Base-by-base conservation (phyloP, 2,797 vertebrate genomes). In the Discoglossus pictus region DNA sequence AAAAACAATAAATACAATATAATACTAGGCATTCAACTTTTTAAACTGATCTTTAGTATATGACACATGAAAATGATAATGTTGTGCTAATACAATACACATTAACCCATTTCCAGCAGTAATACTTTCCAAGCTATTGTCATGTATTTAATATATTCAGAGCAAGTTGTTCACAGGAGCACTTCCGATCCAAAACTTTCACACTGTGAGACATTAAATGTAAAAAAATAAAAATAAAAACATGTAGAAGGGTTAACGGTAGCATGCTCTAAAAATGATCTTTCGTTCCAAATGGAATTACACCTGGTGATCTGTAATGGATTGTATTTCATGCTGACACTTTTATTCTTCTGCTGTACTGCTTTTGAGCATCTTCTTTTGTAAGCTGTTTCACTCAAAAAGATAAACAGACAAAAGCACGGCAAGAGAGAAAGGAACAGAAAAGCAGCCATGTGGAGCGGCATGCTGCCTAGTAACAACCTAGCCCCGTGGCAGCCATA, bases 241-340 rank as follows among this genome's bases (percentile, higher is more conserved):
- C 15, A 25, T 24, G 40, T 34, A 71, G 38, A 71, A 65, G 68
- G 61, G 68, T 71, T 71, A 71, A 71, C 44, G 23, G 60, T 18
- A 59, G 53, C 36, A 44, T 51, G 25, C 52, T 59, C 53, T 59
- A 71, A 71, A 70, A 71, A 65, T 59, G 44, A 71, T 71, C 68
- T 71, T 65, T 65, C 46, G 16, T 64, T 64, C 52, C 46, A 71
- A 71, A 71, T 71, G 61, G 66, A 71, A 50, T 17, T 52, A 79
- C 58, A 70, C 42, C 36, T 74, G 73, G 65, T 68, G 64, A 48
- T 76, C 80, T 79, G 71, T 67, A 79, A 75, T 71, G 61, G 68
- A 71, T 65, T 71, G 59, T 61, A 63, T 50, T 74, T 74, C 13
- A 27, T 35, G 62, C 13, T 11, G 75, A 39, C 47, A 8, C 35